A percentile compares a stretch with the other conserved stretches of the same genome.
phyloP scores from a whole-genome alignment of 2,113 vertebrate genomes.

The Heterochromis multidens region DNA sequence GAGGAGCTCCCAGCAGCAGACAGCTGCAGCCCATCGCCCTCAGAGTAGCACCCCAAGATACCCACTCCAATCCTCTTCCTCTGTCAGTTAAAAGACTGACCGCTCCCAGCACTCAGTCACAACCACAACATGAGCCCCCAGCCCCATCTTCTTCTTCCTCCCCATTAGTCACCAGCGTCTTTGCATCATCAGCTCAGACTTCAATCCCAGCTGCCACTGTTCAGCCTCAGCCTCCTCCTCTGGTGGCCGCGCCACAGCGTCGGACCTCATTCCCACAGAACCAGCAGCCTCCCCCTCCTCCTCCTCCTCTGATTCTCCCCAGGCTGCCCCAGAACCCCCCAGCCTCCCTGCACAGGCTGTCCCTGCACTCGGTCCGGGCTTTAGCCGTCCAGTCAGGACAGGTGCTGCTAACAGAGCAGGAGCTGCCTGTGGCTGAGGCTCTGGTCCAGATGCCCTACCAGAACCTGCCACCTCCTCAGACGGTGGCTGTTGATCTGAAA shows the following conservation, averaged over 20 bases:
- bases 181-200: conserved; percentile 79
- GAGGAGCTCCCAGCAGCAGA: conserved; percentile 49
- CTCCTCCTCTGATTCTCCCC: conserved; percentile 71
- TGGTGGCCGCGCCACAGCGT: conserved; percentile 70
- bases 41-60: conserved; percentile 77
- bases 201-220: conserved; percentile 78
- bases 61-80: conserved; percentile 77
- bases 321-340: conserved; percentile 78
- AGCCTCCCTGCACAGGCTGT: conserved; percentile 80
- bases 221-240: conserved; percentile 79
- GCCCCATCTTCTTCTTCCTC: conserved; percentile 63
- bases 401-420: conserved; percentile 84
- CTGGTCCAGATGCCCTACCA: conserved; percentile 90
- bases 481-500: conserved; percentile 91
- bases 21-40: conserved; percentile 88
- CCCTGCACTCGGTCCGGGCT: conserved; percentile 83
- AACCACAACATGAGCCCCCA: conserved; percentile 72
- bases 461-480: conserved; percentile 88
- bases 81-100: conserved; percentile 78
- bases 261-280: conserved; percentile 73
- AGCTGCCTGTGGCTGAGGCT: conserved; percentile 85
- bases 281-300: conserved; percentile 41
- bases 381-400: conserved; percentile 85
- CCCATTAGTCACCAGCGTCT: conserved; percentile 68
- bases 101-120: conserved; percentile 72